phyloP scores from a whole-genome alignment of 2,113 vertebrate species.

The Syngnathus scovelli region DNA sequence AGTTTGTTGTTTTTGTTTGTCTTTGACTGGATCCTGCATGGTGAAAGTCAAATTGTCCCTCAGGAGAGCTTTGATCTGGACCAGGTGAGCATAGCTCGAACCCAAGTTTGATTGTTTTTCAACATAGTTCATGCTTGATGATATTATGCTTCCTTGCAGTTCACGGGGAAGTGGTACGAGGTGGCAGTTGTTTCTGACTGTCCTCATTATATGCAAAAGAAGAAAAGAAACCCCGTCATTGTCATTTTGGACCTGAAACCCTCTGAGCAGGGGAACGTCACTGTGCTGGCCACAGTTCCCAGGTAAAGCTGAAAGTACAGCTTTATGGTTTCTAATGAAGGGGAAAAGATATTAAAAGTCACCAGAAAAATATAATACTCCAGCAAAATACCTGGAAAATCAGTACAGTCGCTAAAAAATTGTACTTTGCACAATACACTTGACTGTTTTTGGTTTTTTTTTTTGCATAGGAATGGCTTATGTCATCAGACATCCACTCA shows the following conservation, averaged over 20 bases:
- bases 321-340: too few species aligned
- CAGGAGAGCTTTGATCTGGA: conserved; percentile 80
- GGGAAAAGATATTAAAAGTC: too few species aligned
- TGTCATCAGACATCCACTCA: conserved; percentile 47
- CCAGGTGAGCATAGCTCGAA: conserved; percentile 64
- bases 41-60: conserved; percentile 42
- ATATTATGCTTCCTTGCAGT: conserved; percentile 40
- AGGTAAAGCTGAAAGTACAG: conserved; percentile 28
- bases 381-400: too few species aligned
- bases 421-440: too few species aligned
- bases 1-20: conserved; percentile 31
- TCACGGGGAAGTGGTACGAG: conserved; percentile 82
- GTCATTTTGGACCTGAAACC: conserved; percentile 70
- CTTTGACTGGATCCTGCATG: conserved; percentile 28
- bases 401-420: too few species aligned
- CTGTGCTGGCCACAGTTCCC: conserved; percentile 22
- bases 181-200: conserved; percentile 76
- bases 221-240: conserved; percentile 63
- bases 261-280: conserved; percentile 34
- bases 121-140: background rate
- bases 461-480: conserved; percentile 35
- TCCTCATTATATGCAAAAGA: conserved; percentile 68
- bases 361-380: background rate
- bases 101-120: background rate
- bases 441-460: background rate